Evolutionary conservation across 2,797 vertebrate genomes (phyloP).

Genomic region (Hypotaenidia okinawae): DNA sequence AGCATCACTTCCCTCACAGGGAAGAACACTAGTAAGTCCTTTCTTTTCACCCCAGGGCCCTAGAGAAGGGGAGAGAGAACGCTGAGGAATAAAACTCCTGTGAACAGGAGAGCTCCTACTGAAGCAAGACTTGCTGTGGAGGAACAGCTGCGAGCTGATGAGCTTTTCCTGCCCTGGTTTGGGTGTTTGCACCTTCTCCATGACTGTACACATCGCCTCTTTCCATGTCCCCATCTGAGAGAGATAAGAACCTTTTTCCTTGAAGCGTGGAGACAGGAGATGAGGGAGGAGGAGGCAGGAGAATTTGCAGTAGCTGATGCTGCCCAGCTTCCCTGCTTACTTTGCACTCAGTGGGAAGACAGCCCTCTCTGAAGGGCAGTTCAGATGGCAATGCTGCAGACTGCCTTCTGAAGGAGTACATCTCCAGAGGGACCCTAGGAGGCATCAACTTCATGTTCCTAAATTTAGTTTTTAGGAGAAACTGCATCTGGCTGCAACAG

Average conservation of each 20-base stretch:
- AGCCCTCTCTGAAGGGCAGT: background rate
- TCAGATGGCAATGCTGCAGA: background rate
- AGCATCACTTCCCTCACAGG: conserved; percentile 91
- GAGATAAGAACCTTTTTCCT: background rate
- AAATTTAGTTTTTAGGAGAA: background rate
- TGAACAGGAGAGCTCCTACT: background rate
- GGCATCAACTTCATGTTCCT: background rate
- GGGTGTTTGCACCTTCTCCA: background rate
- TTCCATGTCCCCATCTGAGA: background rate
- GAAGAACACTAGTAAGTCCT: conserved; percentile 83
- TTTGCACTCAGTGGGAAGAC: background rate
- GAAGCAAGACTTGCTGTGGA: background rate
- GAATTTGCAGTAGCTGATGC: background rate
- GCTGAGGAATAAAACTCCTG: background rate
- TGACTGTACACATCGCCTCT: background rate
- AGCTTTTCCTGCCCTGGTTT: background rate
- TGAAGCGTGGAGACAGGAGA: background rate
- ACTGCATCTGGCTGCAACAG: background rate
- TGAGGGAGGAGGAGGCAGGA: background rate
- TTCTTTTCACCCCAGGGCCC: background rate
- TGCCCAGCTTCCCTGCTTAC: background rate
- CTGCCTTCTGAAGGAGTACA: background rate
- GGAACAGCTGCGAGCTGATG: background rate
- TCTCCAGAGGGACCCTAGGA: background rate
- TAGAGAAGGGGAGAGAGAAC: background rate